Percentiles rank a stretch among this genome's conserved stretches.
These are phyloP conservation scores for Meiosimyza decipiens DNA, from an alignment of 2,888 invertebrate species.

Conservation along the genomic window DNA sequence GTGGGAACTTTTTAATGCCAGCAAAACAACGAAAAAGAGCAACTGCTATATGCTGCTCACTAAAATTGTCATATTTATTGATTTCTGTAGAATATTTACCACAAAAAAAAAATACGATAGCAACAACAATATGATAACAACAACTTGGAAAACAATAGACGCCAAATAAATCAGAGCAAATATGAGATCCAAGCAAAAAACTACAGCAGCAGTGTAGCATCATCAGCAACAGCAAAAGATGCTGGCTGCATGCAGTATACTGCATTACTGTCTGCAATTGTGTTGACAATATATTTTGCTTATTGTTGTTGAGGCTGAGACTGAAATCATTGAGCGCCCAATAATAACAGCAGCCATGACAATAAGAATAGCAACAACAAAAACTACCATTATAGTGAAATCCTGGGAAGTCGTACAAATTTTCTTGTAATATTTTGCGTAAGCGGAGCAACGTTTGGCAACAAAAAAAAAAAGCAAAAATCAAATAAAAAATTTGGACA, in stretches of 20 bases:
- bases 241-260: too few relatives aligned
- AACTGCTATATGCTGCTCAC: neutral
- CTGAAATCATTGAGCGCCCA: constrained; percentile 5
- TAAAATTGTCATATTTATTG: neutral
- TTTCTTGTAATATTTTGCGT: constrained; percentile 31
- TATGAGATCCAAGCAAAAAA: constrained; percentile 44
- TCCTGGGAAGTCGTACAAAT: constrained; percentile 37
- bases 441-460: neutral
- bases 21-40: too few relatives aligned
- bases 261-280: constrained; percentile 5
- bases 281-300: neutral
- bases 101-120: neutral
- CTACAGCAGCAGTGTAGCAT: neutral
- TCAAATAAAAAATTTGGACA: too few relatives aligned
- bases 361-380: constrained; percentile 33
- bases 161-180: constrained; percentile 55
- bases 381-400: constrained; percentile 14
- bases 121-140: neutral
- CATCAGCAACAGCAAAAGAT: neutral
- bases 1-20: too few relatives aligned
- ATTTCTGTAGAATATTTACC: neutral
- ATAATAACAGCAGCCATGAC: constrained; percentile 41
- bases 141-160: constrained; percentile 47
- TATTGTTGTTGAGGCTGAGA: neutral
- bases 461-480: too few relatives aligned